Base-by-base conservation (phyloP, 2,113 vertebrate species). In the Phylloscopus whistleri region DNA sequence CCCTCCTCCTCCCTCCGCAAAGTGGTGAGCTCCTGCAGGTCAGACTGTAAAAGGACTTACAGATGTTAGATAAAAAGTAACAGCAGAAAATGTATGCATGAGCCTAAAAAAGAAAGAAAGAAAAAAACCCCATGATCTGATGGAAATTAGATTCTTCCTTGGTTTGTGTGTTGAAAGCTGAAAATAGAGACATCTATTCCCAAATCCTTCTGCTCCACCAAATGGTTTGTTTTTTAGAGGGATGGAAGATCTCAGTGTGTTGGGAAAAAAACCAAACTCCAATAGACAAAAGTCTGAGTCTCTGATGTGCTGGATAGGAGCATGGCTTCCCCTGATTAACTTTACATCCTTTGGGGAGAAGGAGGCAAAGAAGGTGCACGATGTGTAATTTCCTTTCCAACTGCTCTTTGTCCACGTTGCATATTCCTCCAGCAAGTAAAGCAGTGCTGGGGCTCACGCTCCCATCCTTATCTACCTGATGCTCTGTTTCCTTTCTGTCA, bases 401-500 rank as follows among this genome's bases (percentile, higher is more conserved):
- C 12, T 24, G n/a, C 28, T 74, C 69, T 74, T 75, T 85, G 46
- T 59, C 69, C 7, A 7, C 8, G 0, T 30, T 0, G 0, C n/a
- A 55, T 43, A 51, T 69, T 58, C 39, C 70, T 51, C 52, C 10
- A 0, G 0, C 0, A 0, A 62, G 43, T 18, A n/a, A 35, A 87
- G 62, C 33, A 24, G 49, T 7, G 52, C 44, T 26, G 43, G 55
- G 69, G 33, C 49, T 82, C 59, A 31, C 0, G 0, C 60, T 63
- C 58, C 63, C 59, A 28, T 48, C 49, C 53, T 85, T 60, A 70
- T n/a, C 60, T 56, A 55, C 64, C 53, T 55, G 46, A 13, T 46
- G n/a, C 37, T 72, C 28, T 18, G 2, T 18, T 84, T 79, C 58
- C 51, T 81, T 69, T 55, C 28, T 68, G 55, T 24, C 52, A 1